Base-by-base conservation (phyloP, 2,888 invertebrate genomes). In the Leptopterna dolabrata region DNA sequence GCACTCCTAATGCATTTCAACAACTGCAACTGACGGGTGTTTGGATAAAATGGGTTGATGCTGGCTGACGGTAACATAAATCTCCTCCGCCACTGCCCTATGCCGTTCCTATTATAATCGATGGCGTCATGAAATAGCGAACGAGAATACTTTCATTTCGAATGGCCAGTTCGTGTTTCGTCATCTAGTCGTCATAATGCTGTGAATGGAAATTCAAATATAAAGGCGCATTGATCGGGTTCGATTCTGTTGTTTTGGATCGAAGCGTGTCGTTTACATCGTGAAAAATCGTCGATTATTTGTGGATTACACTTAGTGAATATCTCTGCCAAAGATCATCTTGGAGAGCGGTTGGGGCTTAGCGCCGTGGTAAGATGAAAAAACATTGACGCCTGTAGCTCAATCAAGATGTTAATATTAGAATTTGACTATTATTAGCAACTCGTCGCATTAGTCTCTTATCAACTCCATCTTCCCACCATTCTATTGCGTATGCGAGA, bases 371-470 rank as follows among this genome's bases (percentile, higher is more conserved):
- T 63, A 19, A 70, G 70, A 30, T 63, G 55, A 55, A 36, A 83
- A 78, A 83, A 70, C 83, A 83, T 83, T 70, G 83, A 83, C 83
- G 83, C 85, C 73, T 85, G 73, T 85, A 73, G 85, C 76, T 85
- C 85, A 85, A 85, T 85, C 85, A 85, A 71, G 85, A 55, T 85
- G 85, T 51, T 85, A 85, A 45, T 85, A 85, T 85, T 85, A 85
- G 85, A 43, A 36, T 4, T 14, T 11, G 29, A 14, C 85, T 85
- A 85, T 73, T 85, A 85, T 85, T 85, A 85, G 85, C 83, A 16
- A 13, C 71, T 29, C 76, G 51, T 51, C 30, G 73, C 71, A 30
- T 73, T 47, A 24, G 76, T 71, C 76, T 85, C 76, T 73, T 76
- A 85, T 85, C 73, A 85, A 27, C 71, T 51, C 76, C 24, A 85